Percentiles rank a stretch among this genome's conserved stretches.
Evolutionary conservation across 2,888 invertebrate genomes (phyloP).

Genomic region (Mythimna pallens): DNA sequence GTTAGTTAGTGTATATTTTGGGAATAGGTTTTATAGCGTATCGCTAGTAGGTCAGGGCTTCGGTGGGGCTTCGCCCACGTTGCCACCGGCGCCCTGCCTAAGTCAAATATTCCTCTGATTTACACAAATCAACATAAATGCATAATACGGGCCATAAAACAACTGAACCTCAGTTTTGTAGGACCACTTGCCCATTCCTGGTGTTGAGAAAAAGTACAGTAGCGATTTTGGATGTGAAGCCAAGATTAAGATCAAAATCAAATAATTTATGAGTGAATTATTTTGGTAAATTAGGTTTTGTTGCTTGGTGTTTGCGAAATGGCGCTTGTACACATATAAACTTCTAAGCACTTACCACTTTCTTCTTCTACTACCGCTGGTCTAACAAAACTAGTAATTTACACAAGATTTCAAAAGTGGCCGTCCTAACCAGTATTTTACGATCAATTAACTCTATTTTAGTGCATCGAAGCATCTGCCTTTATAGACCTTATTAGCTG

Average conservation of each 20-base stretch:
- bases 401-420: constrained; percentile 37
- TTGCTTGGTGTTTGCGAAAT: background rate
- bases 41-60: constrained; percentile 70
- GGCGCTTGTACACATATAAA: background rate
- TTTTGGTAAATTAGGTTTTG: constrained; percentile 15
- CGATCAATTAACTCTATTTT: constrained; percentile 77
- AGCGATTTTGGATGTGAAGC: constrained; percentile 21
- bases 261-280: constrained; percentile 13
- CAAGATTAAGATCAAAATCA: constrained; percentile 33
- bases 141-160: constrained; percentile 47
- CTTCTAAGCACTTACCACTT: background rate
- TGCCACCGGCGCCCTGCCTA: constrained; percentile 63
- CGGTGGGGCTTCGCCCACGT: constrained; percentile 68
- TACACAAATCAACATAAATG: constrained; percentile 63
- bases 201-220: constrained; percentile 36
- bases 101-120: constrained; percentile 61
- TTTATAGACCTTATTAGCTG: constrained; percentile 66
- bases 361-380: background rate
- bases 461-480: constrained; percentile 62
- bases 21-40: constrained; percentile 58
- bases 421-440: constrained; percentile 60
- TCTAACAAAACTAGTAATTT: constrained; percentile 12
- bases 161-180: constrained; percentile 33
- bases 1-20: constrained; percentile 33
- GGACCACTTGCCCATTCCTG: constrained; percentile 34